These are phyloP conservation scores for Lamellibrachia satsuma DNA, from an alignment of 2,888 invertebrate genomes.

Conservation along the genomic window DNA sequence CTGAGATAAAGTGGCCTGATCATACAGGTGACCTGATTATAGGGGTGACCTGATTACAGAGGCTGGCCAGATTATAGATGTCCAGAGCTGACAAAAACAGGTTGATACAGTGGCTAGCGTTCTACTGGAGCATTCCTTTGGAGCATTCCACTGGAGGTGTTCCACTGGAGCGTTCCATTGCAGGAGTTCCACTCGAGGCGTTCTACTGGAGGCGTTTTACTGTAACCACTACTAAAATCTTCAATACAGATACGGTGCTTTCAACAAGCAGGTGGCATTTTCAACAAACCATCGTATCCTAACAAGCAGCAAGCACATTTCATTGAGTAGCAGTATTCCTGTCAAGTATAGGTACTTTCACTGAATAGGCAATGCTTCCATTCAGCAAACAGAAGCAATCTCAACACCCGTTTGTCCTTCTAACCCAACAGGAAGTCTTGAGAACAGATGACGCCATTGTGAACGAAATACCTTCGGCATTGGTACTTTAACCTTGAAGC, in stretches of 20 bases:
- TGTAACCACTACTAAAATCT: background rate
- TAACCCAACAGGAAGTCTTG: background rate
- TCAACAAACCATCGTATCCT: background rate
- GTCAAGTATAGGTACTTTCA: background rate
- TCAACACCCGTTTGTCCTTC: background rate
- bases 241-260: background rate
- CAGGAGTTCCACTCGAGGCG: background rate
- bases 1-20: background rate
- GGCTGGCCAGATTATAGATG: background rate
- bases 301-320: background rate
- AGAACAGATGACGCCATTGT: background rate
- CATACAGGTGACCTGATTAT: background rate
- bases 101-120: background rate
- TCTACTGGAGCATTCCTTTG: background rate
- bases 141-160: background rate
- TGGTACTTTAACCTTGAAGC: background rate
- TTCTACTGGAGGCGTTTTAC: background rate
- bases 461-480: background rate
- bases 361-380: background rate
- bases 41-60: background rate
- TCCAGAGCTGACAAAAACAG: background rate
- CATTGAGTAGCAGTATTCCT: background rate
- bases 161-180: too few species aligned
- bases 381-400: background rate
- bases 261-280: background rate